phyloP scores from a whole-genome alignment of 37 sponge, comb jelly and placozoan species.

The Halisarca cf. caerulea region DNA sequence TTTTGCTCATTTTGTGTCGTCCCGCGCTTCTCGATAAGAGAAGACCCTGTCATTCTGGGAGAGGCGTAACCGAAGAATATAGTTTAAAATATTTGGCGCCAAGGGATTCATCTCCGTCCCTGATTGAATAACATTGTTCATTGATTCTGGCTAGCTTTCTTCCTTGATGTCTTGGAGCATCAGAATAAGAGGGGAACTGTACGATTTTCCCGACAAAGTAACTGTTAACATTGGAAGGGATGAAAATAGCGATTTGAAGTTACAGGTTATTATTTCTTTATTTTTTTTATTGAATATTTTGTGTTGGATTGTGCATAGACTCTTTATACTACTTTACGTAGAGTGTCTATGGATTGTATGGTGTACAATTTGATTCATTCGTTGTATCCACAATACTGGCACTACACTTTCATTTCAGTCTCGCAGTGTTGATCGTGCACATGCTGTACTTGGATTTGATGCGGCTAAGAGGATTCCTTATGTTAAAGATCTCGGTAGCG shows the following conservation, averaged over 20 bases:
- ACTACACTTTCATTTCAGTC: too few species aligned
- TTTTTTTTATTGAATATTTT: too few species aligned
- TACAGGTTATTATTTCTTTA: not conserved
- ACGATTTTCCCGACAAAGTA: not conserved
- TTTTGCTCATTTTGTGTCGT: not conserved
- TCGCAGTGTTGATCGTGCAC: constrained; percentile 35
- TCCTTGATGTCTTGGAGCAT: constrained; percentile 5
- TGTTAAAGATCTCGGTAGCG: constrained; percentile 46
- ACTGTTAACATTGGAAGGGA: constrained; percentile 14
- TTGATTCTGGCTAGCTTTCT: not conserved
- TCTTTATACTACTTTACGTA: not conserved
- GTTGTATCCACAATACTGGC: too few species aligned
- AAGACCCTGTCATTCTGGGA: not conserved
- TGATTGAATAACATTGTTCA: not conserved
- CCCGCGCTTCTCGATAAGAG: not conserved
- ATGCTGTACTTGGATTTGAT: constrained; percentile 42
- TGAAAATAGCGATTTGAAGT: not conserved
- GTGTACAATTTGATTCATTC: too few species aligned
- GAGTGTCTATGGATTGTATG: not conserved
- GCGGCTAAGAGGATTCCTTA: not conserved
- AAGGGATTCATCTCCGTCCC: not conserved
- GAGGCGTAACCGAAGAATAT: not conserved
- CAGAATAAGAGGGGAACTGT: constrained; percentile 21
- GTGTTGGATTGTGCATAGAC: too few species aligned
- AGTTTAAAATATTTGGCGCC: too few species aligned